A percentile compares a stretch with the other conserved stretches of the same genome.
phyloP scores from a whole-genome alignment of 2,888 invertebrate species.

The Calephelis perditalis region DNA sequence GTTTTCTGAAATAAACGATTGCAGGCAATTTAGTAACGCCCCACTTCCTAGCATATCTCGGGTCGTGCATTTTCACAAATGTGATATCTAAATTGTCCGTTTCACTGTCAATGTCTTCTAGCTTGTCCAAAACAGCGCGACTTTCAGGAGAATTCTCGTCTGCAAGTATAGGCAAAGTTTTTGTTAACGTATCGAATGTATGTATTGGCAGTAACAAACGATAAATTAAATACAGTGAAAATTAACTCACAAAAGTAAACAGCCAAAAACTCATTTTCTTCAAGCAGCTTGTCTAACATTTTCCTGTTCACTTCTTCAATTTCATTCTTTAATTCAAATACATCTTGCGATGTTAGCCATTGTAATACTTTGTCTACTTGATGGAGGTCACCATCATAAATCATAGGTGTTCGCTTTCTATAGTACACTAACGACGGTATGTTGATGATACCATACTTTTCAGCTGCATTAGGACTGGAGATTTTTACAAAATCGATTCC shows the following conservation, averaged over 20 bases:
- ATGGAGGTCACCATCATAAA: constrained; percentile 93
- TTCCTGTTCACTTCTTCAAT: constrained; percentile 98
- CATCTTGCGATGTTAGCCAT: constrained; percentile 96
- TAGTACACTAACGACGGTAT: constrained; percentile 93
- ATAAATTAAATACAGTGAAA: neutral
- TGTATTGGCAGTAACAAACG: neutral
- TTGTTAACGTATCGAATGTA: neutral
- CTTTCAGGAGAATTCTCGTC: constrained; percentile 92
- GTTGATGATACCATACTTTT: constrained; percentile 88
- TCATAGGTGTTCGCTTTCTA: constrained; percentile 87
- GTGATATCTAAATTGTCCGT: constrained; percentile 96
- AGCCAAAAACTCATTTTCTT: constrained; percentile 96
- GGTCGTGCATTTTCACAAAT: constrained; percentile 95
- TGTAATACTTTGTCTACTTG: constrained; percentile 91
- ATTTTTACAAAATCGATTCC: constrained; percentile 98
- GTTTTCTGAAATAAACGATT: constrained; percentile 92
- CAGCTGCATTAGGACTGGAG: constrained; percentile 88
- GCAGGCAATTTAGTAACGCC: constrained; percentile 94
- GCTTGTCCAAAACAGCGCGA: constrained; percentile 87
- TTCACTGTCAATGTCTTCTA: constrained; percentile 96
- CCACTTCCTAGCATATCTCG: constrained; percentile 95
- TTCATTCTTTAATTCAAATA: constrained; percentile 96
- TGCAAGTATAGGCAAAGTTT: constrained; percentile 51
- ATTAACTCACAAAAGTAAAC: constrained; percentile 94
- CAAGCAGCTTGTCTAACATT: constrained; percentile 95